Conservation (phyloP, 1,140 invertebrate species). For the Cylas formicarius region DNA sequence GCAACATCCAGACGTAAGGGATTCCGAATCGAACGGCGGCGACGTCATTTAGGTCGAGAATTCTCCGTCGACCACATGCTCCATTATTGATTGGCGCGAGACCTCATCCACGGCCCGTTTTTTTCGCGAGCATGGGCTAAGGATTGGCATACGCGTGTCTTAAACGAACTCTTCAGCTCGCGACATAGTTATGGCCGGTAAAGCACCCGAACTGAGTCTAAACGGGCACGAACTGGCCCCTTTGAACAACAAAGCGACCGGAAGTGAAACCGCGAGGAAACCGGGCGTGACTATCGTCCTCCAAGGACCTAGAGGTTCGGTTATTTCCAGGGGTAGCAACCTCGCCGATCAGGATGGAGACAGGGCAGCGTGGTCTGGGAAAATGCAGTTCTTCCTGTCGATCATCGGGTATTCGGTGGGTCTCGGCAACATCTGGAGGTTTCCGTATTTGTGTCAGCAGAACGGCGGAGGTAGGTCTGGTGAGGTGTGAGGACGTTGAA, state of each 20-base stretch:
- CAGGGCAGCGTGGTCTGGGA: conserved; percentile 70
- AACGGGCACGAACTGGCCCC: conserved; percentile 73
- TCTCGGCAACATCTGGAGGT: conserved; percentile 90
- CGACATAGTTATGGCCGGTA: conserved; percentile 26
- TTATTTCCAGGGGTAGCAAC: conserved; percentile 42
- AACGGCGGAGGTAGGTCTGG: conserved; percentile 80
- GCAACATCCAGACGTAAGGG: conserved; percentile 15
- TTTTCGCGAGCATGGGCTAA: too few relatives aligned
- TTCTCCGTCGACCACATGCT: conserved; percentile 18
- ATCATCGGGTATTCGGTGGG: conserved; percentile 88
- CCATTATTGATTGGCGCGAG: conserved; percentile 17
- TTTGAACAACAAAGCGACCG: conserved; percentile 51
- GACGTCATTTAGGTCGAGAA: conserved; percentile 19
- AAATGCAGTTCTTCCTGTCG: conserved; percentile 85
- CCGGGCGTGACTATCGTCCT: conserved; percentile 60
- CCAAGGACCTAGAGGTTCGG: conserved; percentile 47
- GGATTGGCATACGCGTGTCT: background rate
- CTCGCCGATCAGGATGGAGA: conserved; percentile 47
- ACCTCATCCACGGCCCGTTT: conserved; percentile 9
- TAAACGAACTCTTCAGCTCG: background rate
- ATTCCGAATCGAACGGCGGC: background rate
- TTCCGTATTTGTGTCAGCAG: conserved; percentile 90
- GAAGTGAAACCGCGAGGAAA: conserved; percentile 42
- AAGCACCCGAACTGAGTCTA: conserved; percentile 47
- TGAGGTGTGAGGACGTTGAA: too few relatives aligned